These are phyloP conservation scores for Lasioglossum figueresi DNA, from an alignment of 2,888 invertebrate genomes.

Conservation along the genomic window DNA sequence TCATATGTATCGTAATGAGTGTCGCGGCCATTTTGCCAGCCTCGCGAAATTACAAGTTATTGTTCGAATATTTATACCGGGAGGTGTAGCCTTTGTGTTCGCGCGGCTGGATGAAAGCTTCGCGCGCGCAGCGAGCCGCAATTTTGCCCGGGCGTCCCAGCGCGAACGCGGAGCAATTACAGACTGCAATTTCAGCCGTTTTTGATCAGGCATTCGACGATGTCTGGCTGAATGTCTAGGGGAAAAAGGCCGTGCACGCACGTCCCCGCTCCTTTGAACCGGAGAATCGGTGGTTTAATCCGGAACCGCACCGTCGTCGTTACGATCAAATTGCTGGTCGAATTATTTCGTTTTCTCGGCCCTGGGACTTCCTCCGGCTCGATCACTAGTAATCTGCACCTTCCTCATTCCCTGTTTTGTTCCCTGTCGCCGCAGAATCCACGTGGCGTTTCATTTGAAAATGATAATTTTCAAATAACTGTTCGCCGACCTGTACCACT, in stretches of 20 bases:
- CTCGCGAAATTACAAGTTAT: constrained; percentile 41
- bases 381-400: too few relatives aligned
- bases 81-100: constrained; percentile 22
- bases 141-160: constrained; percentile 28
- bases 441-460: neutral
- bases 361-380: neutral
- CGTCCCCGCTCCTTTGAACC: neutral
- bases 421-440: neutral
- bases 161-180: constrained; percentile 31
- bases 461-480: too few relatives aligned
- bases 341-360: neutral
- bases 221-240: constrained; percentile 5
- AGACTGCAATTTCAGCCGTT: constrained; percentile 34
- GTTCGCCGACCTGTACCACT: neutral
- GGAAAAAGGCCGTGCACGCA: neutral
- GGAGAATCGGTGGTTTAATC: constrained; percentile 16
- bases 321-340: constrained; percentile 12
- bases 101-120: constrained; percentile 8
- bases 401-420: neutral
- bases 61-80: constrained; percentile 39
- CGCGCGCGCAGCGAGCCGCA: constrained; percentile 3
- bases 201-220: constrained; percentile 35
- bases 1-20: constrained; percentile 38
- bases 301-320: neutral
- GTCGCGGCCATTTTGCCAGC: constrained; percentile 26